phyloP scores from a whole-genome alignment of 1,140 invertebrate species.

The Homarus americanus region DNA sequence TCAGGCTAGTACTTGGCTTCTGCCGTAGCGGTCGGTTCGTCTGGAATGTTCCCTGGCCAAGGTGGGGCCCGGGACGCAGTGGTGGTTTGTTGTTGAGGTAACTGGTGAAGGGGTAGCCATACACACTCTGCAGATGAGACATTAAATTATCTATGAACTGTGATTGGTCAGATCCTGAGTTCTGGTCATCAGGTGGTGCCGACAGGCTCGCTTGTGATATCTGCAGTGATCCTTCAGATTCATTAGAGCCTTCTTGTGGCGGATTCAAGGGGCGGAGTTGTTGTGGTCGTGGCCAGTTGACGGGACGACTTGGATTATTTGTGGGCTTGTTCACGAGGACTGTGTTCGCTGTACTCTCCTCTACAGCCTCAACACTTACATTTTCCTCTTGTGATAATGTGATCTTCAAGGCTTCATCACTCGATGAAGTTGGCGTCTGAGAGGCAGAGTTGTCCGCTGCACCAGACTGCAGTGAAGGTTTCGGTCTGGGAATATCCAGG shows the following conservation, averaged over 20 bases:
- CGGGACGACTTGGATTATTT: not conserved
- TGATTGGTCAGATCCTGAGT: not conserved
- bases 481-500: not conserved
- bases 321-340: not conserved
- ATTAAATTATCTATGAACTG: not conserved
- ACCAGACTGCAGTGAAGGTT: not conserved
- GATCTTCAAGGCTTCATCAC: not conserved
- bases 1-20: not conserved
- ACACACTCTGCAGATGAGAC: constrained; percentile 7
- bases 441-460: not conserved
- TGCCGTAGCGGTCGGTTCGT: not conserved
- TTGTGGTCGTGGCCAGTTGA: not conserved
- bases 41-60: not conserved
- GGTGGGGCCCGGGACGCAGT: not conserved
- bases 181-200: not conserved
- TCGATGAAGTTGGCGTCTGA: not conserved
- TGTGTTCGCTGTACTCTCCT: not conserved
- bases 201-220: not conserved
- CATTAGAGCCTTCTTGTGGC: not conserved
- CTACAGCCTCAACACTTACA: not conserved
- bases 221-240: not conserved
- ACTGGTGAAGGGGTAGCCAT: not conserved
- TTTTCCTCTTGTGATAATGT: not conserved
- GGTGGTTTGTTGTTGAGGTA: not conserved
- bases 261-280: not conserved